Conservation (phyloP, 2,113 vertebrate genomes). For the Nanorana parkeri region DNA sequence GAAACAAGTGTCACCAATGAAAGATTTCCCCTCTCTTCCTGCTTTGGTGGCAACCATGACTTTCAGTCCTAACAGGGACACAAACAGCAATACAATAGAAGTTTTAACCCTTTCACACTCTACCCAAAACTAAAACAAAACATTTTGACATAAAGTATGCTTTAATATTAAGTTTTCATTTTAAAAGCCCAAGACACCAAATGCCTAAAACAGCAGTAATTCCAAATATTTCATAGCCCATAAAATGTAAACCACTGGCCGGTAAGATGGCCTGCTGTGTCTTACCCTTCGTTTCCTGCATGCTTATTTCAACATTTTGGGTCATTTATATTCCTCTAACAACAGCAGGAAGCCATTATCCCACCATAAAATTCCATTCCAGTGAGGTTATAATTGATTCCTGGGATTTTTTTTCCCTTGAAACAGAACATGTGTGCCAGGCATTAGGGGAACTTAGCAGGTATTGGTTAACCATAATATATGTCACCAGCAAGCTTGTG, state of each 20-base stretch:
- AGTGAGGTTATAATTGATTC: constrained; percentile 41
- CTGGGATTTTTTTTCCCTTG: constrained; percentile 2
- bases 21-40: too few species aligned
- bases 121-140: too few species aligned
- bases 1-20: too few species aligned
- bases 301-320: constrained; percentile 7
- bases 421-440: not conserved
- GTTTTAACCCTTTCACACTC: too few species aligned
- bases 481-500: constrained; percentile 9
- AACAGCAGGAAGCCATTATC: constrained; percentile 42
- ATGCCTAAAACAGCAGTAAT: too few species aligned
- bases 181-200: too few species aligned
- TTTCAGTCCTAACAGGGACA: too few species aligned
- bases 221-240: too few species aligned
- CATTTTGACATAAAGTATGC: too few species aligned
- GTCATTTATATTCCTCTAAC: not conserved
- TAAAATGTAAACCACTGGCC: not conserved
- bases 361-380: constrained; percentile 43
- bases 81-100: too few species aligned
- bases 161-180: too few species aligned
- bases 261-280: not conserved
- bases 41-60: too few species aligned
- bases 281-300: not conserved
- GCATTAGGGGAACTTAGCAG: constrained; percentile 1
- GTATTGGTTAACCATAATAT: constrained; percentile 1